Base-by-base conservation (phyloP, 1,140 invertebrate species). In the Trissolcus basalis region DNA sequence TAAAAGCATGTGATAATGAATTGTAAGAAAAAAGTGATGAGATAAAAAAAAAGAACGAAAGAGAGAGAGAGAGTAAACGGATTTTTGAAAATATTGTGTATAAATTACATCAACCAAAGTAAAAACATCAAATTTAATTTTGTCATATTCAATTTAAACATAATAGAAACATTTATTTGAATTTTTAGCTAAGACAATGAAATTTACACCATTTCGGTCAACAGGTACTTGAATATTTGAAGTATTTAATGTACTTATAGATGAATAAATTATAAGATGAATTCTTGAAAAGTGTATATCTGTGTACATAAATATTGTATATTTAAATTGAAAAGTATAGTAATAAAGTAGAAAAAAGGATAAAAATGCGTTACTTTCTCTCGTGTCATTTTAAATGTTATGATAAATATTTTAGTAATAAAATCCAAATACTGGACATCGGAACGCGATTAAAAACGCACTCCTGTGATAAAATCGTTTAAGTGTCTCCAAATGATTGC, bases 391-490 rank as follows among this genome's bases (percentile, higher is more conserved):
- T 51, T 71, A 68, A 69, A 71, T 33, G 54, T 64, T 79, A 75
- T 33, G 51, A 35, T 78, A 71, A 54, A 72, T 76, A 76, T 75
- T 70, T 74, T 81, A 80, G 63, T 81, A 76, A 11, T 78, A 73
- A 70, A 78, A 65, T 76, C 60, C 43, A 78, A 69, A 78, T 50
- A 73, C 61, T 76, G 60, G 69, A 77, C 69, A 74, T 72, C 72
- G 72, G 71, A 69, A 78, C 74, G 69, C 76, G 74, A 77, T 80
- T 53, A 64, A 69, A 75, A 83, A 80, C 74, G 78, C 78, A 81
- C 80, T 87, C 79, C 85, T 87, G 86, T 88, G 86, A 88, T 88
- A 88, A 86, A 86, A 85, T 85, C 81, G 78, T 83, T 79, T 82
- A 75, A 73, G 67, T 73, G 53, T 79, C 71, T 68, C 64, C 41